These are phyloP conservation scores for Gorsachius goisagi DNA, from an alignment of 2,113 vertebrate genomes.

Conservation along the genomic window DNA sequence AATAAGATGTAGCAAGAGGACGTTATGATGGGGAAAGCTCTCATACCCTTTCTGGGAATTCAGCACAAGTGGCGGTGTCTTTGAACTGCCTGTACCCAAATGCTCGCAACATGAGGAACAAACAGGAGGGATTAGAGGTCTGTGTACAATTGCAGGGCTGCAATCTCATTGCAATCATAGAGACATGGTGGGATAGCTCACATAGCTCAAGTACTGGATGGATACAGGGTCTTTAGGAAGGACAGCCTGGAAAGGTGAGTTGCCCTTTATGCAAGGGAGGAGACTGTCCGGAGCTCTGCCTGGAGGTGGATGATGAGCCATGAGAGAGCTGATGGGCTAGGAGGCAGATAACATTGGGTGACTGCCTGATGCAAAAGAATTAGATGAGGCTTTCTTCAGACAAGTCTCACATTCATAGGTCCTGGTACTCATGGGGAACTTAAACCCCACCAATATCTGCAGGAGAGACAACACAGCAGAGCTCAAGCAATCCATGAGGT, in stretches of 20 bases:
- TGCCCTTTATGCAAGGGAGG: background rate
- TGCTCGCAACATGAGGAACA: background rate
- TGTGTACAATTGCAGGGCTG: background rate
- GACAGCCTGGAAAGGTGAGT: background rate
- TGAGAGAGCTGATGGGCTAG: background rate
- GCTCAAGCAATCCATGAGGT: background rate
- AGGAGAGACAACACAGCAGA: background rate
- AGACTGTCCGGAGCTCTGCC: background rate
- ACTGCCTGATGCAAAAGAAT: background rate
- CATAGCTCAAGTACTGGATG: background rate
- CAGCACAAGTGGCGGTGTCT: background rate
- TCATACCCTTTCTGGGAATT: background rate
- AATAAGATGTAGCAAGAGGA: background rate
- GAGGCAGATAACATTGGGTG: background rate
- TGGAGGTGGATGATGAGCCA: background rate
- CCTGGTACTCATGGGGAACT: background rate
- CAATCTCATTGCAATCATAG: too few species aligned
- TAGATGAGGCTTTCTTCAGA: background rate
- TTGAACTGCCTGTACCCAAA: background rate
- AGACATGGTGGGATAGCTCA: background rate
- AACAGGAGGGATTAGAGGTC: background rate
- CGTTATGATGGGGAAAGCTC: background rate
- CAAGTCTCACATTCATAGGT: background rate
- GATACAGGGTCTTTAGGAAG: background rate
- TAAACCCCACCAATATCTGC: background rate